A percentile compares a stretch with the other conserved stretches of the same genome.
phyloP scores from a whole-genome alignment of 23 tunicate genomes.

The Halocynthia aurantium region DNA sequence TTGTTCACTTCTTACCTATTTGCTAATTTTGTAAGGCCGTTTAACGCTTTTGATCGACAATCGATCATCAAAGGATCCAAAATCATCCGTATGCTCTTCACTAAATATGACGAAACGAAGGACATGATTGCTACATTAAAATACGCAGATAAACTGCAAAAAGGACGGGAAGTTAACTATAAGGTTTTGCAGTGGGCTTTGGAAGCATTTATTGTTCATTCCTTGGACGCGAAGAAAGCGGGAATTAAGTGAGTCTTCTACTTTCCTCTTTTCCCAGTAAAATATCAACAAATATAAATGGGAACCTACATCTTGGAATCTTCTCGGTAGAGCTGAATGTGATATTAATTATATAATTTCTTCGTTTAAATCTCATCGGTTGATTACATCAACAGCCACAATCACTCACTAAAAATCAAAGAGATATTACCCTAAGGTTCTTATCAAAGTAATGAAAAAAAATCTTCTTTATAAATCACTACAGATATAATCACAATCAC shows the following conservation, averaged over 20 bases:
- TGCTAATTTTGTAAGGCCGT: conserved; percentile 31
- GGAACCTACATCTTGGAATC: too few relatives aligned
- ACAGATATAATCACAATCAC: too few relatives aligned
- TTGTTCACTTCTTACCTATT: neutral
- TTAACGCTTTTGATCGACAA: conserved; percentile 36
- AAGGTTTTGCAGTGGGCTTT: conserved; percentile 76
- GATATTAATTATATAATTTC: too few relatives aligned
- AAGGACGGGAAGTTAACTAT: conserved; percentile 55
- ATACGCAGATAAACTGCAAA: conserved; percentile 71
- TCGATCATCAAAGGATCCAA: conserved; percentile 17
- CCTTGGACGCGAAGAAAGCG: conserved; percentile 36
- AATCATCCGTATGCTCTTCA: conserved; percentile 49
- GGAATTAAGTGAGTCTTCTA: conserved; percentile 37
- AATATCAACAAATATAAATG: too few relatives aligned
- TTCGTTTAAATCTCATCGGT: too few relatives aligned
- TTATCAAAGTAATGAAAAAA: too few relatives aligned
- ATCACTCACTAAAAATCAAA: too few relatives aligned
- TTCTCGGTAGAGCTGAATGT: too few relatives aligned
- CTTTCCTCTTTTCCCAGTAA: too few relatives aligned
- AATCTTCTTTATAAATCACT: too few relatives aligned
- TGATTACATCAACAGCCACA: too few relatives aligned
- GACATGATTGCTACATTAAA: conserved; percentile 41
- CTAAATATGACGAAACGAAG: conserved; percentile 50
- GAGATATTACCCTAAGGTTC: too few relatives aligned
- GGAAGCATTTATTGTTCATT: conserved; percentile 62